phyloP scores from a whole-genome alignment of 2,888 invertebrate species.

The Drosophila nr. medialis region DNA sequence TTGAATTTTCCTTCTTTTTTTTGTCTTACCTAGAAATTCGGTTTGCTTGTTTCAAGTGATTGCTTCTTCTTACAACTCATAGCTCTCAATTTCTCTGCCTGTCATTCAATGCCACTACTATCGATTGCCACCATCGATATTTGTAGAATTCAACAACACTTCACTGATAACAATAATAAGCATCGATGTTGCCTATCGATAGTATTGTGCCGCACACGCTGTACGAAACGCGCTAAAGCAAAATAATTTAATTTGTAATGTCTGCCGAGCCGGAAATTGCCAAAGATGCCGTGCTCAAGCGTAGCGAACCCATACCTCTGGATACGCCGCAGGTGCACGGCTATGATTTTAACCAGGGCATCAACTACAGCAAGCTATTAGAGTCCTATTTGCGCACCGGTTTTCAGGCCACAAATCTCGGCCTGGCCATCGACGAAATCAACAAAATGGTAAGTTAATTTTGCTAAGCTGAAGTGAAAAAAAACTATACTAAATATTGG shows the following conservation, averaged over 20 bases:
- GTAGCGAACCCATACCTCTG: conserved; percentile 88
- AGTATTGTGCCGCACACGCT: conserved; percentile 36
- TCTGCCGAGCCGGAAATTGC: conserved; percentile 85
- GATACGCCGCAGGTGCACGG: conserved; percentile 91
- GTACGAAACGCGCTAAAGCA: conserved; percentile 27
- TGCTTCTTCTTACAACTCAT: conserved; percentile 41
- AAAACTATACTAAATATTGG: conserved; percentile 33
- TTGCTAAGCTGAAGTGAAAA: neutral
- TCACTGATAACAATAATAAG: neutral
- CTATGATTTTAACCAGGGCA: conserved; percentile 96
- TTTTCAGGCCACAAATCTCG: conserved; percentile 99
- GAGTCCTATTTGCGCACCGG: conserved; percentile 92
- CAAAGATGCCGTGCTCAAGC: conserved; percentile 89
- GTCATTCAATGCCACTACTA: conserved; percentile 35
- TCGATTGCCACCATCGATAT: conserved; percentile 16
- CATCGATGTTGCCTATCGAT: conserved; percentile 9
- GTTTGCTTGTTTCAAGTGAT: conserved; percentile 51
- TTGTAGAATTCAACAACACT: neutral
- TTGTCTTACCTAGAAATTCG: conserved; percentile 53
- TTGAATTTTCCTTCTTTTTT: conserved; percentile 1
- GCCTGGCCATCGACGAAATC: conserved; percentile 94
- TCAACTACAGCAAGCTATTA: conserved; percentile 94
- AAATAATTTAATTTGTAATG: conserved; percentile 55
- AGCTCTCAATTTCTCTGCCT: conserved; percentile 44
- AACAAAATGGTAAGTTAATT: conserved; percentile 91